Evolutionary conservation across 1,140 invertebrate genomes (phyloP), one percentile per base, ranked within the genome.

Genomic region (Platorchestia sp.): DNA sequence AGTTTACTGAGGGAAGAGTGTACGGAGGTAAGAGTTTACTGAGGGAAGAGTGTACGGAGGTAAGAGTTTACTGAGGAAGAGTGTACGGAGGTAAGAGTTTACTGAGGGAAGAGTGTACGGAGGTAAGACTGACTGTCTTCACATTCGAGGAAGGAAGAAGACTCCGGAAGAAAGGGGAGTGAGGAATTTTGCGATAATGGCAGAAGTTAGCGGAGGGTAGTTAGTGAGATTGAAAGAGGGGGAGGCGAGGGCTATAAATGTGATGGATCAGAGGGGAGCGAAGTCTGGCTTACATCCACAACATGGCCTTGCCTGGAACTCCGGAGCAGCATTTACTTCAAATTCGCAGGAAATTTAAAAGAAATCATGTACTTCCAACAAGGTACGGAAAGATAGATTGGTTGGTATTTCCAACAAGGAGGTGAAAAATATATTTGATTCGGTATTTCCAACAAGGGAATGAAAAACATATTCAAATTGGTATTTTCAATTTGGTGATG

Each of bases 151-250:
- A 45, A 93, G 91, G 91, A 93, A 93, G 91, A 93, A 40, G 91
- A 47, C 5, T 45, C 91, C 91, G 91, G 91, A 93, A 93, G 91
- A 93, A 93, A 93, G 45, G 91, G 91, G 91, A 45, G 91, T 45
- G 91, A 93, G 91, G 91, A 93, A 44, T 45, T 93, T 91, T 47
- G 45, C 36, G 91, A 93, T 93, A 93, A 93, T 93, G 91, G 91
- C 91, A n/a, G 91, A 93, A 93, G 91, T 93, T 93, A 93, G 91
- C 40, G 91, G 91, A 93, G 91, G 91, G 91, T 93, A 93, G 91
- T 93, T 93, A 93, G 91, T 93, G 91, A 93, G 91, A 93, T 93
- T 44, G 91, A 93, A 93, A 93, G 91, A 93, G 91, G 91, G 91
- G 91, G 91, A 93, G 36, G 91, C 45, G 16, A 40, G 43, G 91